Evolutionary conservation across 2,113 vertebrate species (phyloP).

Genomic region (Pteruthius melanotis): DNA sequence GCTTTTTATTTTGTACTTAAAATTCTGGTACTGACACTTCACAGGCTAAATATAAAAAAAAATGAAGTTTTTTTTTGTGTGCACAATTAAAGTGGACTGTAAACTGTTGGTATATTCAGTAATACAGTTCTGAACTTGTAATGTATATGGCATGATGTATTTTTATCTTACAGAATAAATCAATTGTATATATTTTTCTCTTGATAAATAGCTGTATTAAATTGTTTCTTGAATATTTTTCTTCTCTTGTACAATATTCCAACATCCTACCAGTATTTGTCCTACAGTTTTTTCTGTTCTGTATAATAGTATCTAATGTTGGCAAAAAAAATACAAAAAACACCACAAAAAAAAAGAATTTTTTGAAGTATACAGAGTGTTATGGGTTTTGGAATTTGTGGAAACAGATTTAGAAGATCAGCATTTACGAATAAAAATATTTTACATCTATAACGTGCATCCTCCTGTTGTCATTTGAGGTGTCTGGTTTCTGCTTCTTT

Average conservation of each 20-base stretch:
- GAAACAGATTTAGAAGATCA: conserved; percentile 96
- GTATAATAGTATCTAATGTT: conserved; percentile 92
- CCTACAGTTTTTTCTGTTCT: conserved; percentile 88
- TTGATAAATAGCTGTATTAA: conserved; percentile 99
- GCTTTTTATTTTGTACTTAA: conserved; percentile 80
- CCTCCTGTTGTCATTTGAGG: neutral
- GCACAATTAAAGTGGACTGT: conserved; percentile 91
- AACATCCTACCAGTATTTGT: conserved; percentile 97
- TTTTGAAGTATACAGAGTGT: conserved; percentile 93
- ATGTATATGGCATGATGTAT: conserved; percentile 99
- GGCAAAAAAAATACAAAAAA: conserved; percentile 72
- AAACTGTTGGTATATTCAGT: conserved; percentile 79
- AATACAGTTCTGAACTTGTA: conserved; percentile 88
- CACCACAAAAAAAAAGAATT: conserved; percentile 67
- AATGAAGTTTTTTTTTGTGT: conserved; percentile 85
- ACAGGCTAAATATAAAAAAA: conserved; percentile 82
- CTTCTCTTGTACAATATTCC: conserved; percentile 95
- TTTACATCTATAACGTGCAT: conserved; percentile 83
- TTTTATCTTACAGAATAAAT: conserved; percentile 98
- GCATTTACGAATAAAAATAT: conserved; percentile 99
- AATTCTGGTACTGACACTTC: conserved; percentile 87
- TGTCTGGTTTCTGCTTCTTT: neutral
- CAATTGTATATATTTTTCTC: conserved; percentile 99
- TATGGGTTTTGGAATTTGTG: conserved; percentile 97
- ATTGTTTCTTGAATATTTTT: conserved; percentile 99